Evolutionary conservation across 2,113 vertebrate species (phyloP), one percentile per base, ranked within the genome.

Genomic region (Empidonax traillii): DNA sequence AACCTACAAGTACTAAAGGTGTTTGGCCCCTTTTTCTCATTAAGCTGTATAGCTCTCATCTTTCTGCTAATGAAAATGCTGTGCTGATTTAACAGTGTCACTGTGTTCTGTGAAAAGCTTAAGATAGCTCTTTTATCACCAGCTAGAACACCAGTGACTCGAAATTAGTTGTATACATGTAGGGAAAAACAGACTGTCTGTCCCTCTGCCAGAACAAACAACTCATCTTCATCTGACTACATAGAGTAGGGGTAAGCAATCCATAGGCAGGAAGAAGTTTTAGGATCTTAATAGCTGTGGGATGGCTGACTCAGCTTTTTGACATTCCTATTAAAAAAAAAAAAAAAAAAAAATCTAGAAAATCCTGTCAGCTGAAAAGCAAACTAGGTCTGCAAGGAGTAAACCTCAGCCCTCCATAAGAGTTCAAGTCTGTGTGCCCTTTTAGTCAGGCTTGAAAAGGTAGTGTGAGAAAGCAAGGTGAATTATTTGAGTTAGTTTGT

Each of bases 161-260:
- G 82, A 89, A 94, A 96, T 94, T 86, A 94, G 88, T 88, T 96
- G 88, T 92, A 90, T 93, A 90, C 77, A 79, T 65, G 83, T 75
- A 93, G 21, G 39, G 83, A 61, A 95, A 96, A 96, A 94, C 93
- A 97, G 93, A 93, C 94, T 96, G 94, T 52, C 96, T 94, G 92
- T 96, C 88, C 93, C 86, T 93, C 89, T 94, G 93, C 96, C 96
- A 97, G 92, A 96, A 90, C 93, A 94, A 94, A 94, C 96, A 97
- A 84, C 90, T 96, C 96, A 82, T 87, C 77, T 85, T 96, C 88
- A 95, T 94, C 94, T 87, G 90, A 95, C 90, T 94, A 77, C 89
- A 47, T 0, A 35, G 49, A 93, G 88, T 24, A 81, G 76, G 93
- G 94, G 79, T 92, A 93, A 96, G 90, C 76, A 95, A 65, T 37